Evolutionary conservation across 2,113 vertebrate species (phyloP), one percentile per base, ranked within the genome.

Genomic region (Cisticola juncidis): DNA sequence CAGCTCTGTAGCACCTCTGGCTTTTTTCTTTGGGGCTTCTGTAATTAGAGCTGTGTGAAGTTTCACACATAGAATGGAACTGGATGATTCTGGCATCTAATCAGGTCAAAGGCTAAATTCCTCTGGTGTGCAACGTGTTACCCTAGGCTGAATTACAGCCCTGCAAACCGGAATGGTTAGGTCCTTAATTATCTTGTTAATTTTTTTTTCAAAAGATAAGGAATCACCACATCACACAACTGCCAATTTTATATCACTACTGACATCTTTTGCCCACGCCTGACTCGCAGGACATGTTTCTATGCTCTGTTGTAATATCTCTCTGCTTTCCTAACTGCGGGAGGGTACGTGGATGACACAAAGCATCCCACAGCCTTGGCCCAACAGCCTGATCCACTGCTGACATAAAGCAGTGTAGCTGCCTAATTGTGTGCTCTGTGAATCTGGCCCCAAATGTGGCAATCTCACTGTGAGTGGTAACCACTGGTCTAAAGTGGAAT

Each of bases 81-180:
- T 81, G 92, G 90, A 94, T 96, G 83, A 95, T 90, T 92, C 94
- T 65, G 64, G 85, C 64, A 73, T 90, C 88, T 95, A 95, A 96
- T 86, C 65, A 70, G 95, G 92, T 96, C 95, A 97, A 94, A 96
- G 95, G 95, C 90, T 96, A 95, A 92, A 95, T 96, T 96, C 94
- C 90, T 94, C 64, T 90, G 74, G 42, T 86, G 23, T 91, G 88
- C 90, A 96, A 84, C 60, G 51, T 38, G 62, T 84, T 95, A 72
- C 78, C 74, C 68, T 61, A 57, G 87, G 92, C 86, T 92, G 83
- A 96, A 90, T 86, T 89, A 73, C 5, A 94, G 47, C n/a, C 38
- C 68, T 69, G 61, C 64, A 91, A 96, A 94, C 68, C 0, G 2
- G 78, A 94, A 94, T 89, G 68, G 73, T 80, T 86, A 87, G 93